Evolutionary conservation across 2,113 vertebrate genomes (phyloP).

Genomic region (Rhinichthys klamathensis): DNA sequence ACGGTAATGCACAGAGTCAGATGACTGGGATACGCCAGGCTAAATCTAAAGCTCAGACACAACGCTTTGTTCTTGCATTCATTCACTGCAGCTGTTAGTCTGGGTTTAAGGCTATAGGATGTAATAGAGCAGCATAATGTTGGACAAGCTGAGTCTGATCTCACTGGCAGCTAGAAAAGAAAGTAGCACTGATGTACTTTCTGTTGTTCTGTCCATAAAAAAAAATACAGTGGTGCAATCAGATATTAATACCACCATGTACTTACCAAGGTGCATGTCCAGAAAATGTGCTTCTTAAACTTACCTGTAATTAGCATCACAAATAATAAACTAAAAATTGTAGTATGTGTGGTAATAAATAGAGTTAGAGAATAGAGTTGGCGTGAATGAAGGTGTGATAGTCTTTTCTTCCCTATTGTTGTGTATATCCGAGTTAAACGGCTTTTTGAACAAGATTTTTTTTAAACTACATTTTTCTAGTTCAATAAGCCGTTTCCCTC

Average conservation of each 20-base stretch:
- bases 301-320: too few relatives aligned
- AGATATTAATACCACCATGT: neutral
- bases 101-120: neutral
- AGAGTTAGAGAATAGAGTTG: too few relatives aligned
- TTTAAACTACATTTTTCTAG: too few relatives aligned
- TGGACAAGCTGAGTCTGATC: neutral
- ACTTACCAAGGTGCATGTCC: too few relatives aligned
- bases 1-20: constrained; percentile 4
- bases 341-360: too few relatives aligned
- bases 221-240: neutral
- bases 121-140: neutral
- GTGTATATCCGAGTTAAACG: too few relatives aligned
- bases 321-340: too few relatives aligned
- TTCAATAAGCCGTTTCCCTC: too few relatives aligned
- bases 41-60: constrained; percentile 33
- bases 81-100: constrained; percentile 17
- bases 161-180: neutral
- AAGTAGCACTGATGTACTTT: neutral
- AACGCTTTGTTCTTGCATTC: constrained; percentile 6
- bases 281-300: too few relatives aligned
- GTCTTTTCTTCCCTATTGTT: too few relatives aligned
- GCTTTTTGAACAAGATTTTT: too few relatives aligned
- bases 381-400: too few relatives aligned
- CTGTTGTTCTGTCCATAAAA: neutral
- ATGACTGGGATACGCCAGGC: neutral